These are phyloP conservation scores for Platalea minor DNA, from an alignment of 2,797 vertebrate species.

Conservation along the genomic window DNA sequence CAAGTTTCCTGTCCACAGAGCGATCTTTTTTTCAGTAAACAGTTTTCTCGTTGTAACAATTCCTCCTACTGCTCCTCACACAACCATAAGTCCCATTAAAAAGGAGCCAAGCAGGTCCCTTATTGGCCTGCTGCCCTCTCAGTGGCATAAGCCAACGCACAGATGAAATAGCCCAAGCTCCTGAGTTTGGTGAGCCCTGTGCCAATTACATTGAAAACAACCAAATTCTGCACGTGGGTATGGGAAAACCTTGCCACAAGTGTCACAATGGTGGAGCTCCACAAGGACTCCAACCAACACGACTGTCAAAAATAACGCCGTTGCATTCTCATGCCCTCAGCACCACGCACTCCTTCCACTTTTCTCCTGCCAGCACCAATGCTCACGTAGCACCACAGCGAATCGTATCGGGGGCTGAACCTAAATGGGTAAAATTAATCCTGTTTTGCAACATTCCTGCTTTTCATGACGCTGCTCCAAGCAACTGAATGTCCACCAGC, in stretches of 20 bases:
- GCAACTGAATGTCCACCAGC: background rate
- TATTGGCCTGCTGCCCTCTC: background rate
- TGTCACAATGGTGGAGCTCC: accelerated
- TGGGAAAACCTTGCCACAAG: background rate
- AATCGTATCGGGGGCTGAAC: background rate
- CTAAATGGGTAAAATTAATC: background rate
- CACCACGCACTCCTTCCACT: background rate
- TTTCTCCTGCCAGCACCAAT: background rate
- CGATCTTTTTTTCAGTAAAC: too few relatives aligned
- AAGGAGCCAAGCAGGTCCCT: background rate
- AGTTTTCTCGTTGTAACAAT: background rate
- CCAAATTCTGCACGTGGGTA: accelerated
- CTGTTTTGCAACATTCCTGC: accelerated
- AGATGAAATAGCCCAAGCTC: background rate
- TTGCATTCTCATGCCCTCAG: background rate
- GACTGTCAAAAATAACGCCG: accelerated
- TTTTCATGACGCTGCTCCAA: background rate
- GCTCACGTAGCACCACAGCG: background rate
- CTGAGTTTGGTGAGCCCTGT: background rate
- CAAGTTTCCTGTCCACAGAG: background rate
- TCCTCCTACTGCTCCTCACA: background rate
- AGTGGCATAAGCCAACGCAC: background rate
- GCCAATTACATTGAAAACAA: background rate
- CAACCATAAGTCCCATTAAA: background rate
- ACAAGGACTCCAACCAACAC: background rate